Conservation (phyloP, 2,888 invertebrate genomes). For the Macrosoma leucophasiata region DNA sequence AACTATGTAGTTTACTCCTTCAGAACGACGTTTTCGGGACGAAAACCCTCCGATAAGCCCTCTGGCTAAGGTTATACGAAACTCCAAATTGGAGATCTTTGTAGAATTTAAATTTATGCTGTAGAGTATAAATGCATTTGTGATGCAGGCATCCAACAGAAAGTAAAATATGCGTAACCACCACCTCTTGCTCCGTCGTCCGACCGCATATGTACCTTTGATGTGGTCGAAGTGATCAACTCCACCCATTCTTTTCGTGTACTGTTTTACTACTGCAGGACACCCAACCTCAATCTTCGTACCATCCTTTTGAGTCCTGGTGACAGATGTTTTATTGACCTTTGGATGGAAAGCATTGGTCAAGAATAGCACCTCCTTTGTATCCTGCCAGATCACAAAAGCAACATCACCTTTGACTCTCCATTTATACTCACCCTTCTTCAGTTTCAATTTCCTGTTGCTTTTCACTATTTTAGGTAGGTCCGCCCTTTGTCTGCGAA, state of each 20-base stretch:
- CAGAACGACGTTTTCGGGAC: too few species aligned
- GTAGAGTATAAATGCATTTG: conserved; percentile 1
- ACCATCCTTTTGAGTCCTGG: conserved; percentile 10
- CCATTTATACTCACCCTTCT: conserved; percentile 25
- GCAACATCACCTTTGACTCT: conserved; percentile 24
- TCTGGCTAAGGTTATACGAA: too few species aligned
- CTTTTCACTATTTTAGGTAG: conserved; percentile 21
- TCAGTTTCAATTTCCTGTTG: conserved; percentile 17
- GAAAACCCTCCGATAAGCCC: too few species aligned
- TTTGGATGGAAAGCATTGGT: too few species aligned
- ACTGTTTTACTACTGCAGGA: conserved; percentile 22
- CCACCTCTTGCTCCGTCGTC: conserved; percentile 31
- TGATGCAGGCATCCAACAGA: background rate
- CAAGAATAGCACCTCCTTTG: conserved; percentile 16
- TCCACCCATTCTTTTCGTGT: conserved; percentile 22
- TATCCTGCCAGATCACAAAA: conserved; percentile 27
- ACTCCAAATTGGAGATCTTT: too few species aligned
- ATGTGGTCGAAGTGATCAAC: conserved; percentile 19
- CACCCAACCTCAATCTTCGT: conserved; percentile 15
- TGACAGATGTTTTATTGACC: too few species aligned
- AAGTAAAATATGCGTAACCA: conserved; percentile 33
- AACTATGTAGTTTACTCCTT: too few species aligned
- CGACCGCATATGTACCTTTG: conserved; percentile 33
- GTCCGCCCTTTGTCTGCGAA: conserved; percentile 22
- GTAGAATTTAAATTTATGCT: too few species aligned